Conservation (phyloP, 2,888 invertebrate genomes). For the Invenusta paracnida region DNA sequence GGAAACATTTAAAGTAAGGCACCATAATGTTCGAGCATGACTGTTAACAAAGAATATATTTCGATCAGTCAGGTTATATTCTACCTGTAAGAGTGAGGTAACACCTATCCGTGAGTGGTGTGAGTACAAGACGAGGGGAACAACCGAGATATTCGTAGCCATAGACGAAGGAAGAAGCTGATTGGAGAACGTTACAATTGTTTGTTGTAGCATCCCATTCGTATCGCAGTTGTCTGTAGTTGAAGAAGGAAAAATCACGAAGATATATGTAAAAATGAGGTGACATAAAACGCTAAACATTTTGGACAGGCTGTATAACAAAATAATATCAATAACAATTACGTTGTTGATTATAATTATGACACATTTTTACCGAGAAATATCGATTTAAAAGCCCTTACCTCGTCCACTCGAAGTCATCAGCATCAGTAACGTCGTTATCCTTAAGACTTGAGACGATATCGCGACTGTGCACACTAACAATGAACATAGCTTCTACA, state of each 20-base stretch:
- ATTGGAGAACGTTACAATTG: conserved; percentile 58
- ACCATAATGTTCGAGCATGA: too few relatives aligned
- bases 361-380: too few relatives aligned
- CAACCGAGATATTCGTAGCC: conserved; percentile 61
- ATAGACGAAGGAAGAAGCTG: conserved; percentile 57
- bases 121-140: conserved; percentile 58
- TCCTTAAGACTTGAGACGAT: conserved; percentile 54
- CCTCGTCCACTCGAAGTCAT: conserved; percentile 60
- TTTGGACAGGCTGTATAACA: too few relatives aligned
- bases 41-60: too few relatives aligned
- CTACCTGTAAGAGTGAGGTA: conserved; percentile 58
- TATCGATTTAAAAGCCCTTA: too few relatives aligned
- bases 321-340: too few relatives aligned
- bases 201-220: conserved; percentile 60
- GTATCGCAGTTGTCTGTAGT: conserved; percentile 58
- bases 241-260: too few relatives aligned
- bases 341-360: too few relatives aligned
- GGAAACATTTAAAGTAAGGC: too few relatives aligned
- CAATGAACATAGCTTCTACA: conserved; percentile 58
- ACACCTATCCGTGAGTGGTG: conserved; percentile 58
- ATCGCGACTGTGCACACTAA: conserved; percentile 59
- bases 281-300: too few relatives aligned
- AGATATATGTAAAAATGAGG: too few relatives aligned
- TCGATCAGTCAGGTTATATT: too few relatives aligned
- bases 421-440: conserved; percentile 51